Evolutionary conservation across 2,797 vertebrate species (phyloP), one percentile per base, ranked within the genome.

Genomic region (Melanogrammus aeglefinus): DNA sequence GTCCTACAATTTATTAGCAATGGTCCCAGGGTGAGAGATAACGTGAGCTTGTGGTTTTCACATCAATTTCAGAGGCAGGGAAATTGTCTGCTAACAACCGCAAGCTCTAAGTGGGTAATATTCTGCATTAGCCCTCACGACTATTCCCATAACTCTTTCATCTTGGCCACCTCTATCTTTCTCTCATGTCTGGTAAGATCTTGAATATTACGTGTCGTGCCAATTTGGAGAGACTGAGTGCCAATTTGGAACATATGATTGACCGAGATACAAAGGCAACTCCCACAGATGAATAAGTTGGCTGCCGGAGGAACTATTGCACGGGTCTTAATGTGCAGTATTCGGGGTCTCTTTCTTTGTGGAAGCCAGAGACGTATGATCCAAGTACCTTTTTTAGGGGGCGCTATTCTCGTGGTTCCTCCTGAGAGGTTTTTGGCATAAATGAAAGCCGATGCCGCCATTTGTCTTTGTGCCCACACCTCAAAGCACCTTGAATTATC

Each of bases 401-500:
- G 57, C 57, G 1, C 69, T 71, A 13, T 16, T 31, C 13, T 4
- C 66, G 2, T 70, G 12, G 69, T 18, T 33, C 16, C 69, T 71
- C 69, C 69, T 71, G 24, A 71, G 69, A 71, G 69, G 69, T 29
- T 71, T 71, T 79, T n/a, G 1, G 6, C 66, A 66, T n/a, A 73
- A 74, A 41, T 39, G 72, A 21, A 77, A 78, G 66, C 77, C 39
- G 57, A 6, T n/a, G n/a, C 66, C 71, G 74, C 39, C 27, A 44
- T 86, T 84, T 75, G 76, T 85, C 78, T 78, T 51, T 5, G 35
- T 76, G 36, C 84, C 80, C 66, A 81, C 76, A 80, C 78, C 83
- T 84, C 76, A 83, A 81, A 89, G 78, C 77, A 66, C 44, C 71
- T 39, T 74, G 81, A 82, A 80, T 87, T 86, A 80, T 87, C 80